Base-by-base conservation (phyloP, 2,113 vertebrate species). In the Ceyx cyanopectus region DNA sequence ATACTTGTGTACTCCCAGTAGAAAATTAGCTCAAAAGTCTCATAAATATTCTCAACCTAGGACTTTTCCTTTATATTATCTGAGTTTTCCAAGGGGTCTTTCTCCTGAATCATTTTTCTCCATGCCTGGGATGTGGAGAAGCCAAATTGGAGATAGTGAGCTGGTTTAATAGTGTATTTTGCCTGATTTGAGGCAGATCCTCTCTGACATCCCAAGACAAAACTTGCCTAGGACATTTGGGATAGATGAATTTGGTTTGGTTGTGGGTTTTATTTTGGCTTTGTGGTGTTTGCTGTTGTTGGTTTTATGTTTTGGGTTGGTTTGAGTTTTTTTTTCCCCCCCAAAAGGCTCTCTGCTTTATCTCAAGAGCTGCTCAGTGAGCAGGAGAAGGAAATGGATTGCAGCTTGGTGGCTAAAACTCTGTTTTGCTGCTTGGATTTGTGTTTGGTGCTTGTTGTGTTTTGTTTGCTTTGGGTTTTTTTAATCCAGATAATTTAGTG, bases 171-270 rank as follows among this genome's bases (percentile, higher is more conserved):
- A 1, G 2, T 17, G 14, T 1, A 0, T 81, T 79, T 79, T 53
- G 17, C 12, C 22, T 30, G 23, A 26, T 45, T 63, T 57, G 63
- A 65, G 34, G 14, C 23, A 53, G 8, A 14, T 16, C 10, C 6
- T 10, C 2, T 7, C 24, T 80, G 12, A 77, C 34, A 48, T 11
- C 1, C 37, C 15, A 16, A n/a, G 17, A 46, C 45, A 10, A 21
- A 2, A 24, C 10, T 5, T 27, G 4, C 1, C 2, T 29, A 6
- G 51, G 26, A 2, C 0, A 0, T n/a, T 63, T 16, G 41, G 27
- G 5, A 10, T 40, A 7, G 14, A 14, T 72, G 54, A 15, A 23
- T n/a, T 60, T n/a, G 29, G 20, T 17, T 45, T 45, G 12, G 30
- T 4, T n/a, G 16, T 15, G 27, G 53, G 29, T 17, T 46, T 2